phyloP scores from a whole-genome alignment of 2,797 vertebrate genomes.

The Anolis apletophallus region DNA sequence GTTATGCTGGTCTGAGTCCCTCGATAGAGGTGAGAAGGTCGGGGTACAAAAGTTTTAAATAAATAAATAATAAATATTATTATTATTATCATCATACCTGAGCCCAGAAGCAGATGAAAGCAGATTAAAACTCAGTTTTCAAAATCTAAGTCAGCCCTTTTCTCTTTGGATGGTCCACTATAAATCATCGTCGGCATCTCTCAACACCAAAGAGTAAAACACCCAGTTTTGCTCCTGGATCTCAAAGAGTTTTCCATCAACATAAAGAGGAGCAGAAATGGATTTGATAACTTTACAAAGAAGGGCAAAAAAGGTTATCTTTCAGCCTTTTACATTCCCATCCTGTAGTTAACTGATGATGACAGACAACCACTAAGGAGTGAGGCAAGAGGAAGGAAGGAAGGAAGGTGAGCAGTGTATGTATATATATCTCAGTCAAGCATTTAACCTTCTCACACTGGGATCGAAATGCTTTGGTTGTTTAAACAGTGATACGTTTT shows the following conservation, averaged over 20 bases:
- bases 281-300: not conserved
- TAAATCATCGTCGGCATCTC: not conserved
- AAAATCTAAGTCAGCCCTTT: not conserved
- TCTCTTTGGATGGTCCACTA: not conserved
- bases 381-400: not conserved
- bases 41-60: too few species aligned
- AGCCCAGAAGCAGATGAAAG: too few species aligned
- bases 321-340: conserved; percentile 4
- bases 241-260: not conserved
- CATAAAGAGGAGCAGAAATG: not conserved
- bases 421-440: not conserved
- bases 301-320: conserved; percentile 11
- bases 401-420: not conserved
- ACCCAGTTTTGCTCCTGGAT: not conserved
- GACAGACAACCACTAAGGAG: not conserved
- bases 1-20: too few species aligned
- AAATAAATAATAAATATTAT: too few species aligned
- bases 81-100: too few species aligned
- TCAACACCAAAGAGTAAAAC: not conserved
- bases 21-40: too few species aligned
- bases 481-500: too few species aligned
- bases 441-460: not conserved
- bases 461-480: not conserved
- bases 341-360: conserved; percentile 3
- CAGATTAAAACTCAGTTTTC: too few species aligned